A percentile compares a stretch with the other conserved stretches of the same genome.
phyloP scores from a whole-genome alignment of 2,113 vertebrate species.

The Falco punctatus region DNA sequence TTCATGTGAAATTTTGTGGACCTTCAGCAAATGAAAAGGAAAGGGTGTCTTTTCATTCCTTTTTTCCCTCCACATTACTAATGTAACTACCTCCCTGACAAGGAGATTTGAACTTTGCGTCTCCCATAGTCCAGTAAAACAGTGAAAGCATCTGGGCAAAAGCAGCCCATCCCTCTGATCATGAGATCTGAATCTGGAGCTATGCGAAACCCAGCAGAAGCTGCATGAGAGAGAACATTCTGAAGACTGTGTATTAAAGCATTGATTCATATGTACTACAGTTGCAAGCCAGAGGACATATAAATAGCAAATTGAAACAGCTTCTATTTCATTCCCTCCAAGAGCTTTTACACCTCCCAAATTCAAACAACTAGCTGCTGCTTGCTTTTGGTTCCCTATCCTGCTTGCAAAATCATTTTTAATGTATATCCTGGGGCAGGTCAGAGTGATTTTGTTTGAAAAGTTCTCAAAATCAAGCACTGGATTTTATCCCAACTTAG shows the following conservation, averaged over 20 bases:
- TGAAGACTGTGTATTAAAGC: background rate
- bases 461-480: background rate
- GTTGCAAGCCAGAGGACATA: conserved; percentile 30
- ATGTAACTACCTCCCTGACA: background rate
- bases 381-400: background rate
- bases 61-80: background rate
- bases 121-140: background rate
- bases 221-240: background rate
- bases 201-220: conserved; percentile 6
- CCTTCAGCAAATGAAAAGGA: background rate
- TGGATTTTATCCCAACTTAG: background rate
- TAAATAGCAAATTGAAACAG: conserved; percentile 35
- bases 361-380: conserved; percentile 35
- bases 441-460: background rate
- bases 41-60: background rate
- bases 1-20: background rate
- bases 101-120: background rate
- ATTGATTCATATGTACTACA: background rate
- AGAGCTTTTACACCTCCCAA: background rate
- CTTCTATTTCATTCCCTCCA: background rate
- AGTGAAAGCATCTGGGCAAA: conserved; percentile 5
- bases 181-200: background rate
- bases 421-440: background rate
- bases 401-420: background rate
- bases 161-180: background rate